Conservation (phyloP, 2,888 invertebrate genomes). For the Eulithis prunata region DNA sequence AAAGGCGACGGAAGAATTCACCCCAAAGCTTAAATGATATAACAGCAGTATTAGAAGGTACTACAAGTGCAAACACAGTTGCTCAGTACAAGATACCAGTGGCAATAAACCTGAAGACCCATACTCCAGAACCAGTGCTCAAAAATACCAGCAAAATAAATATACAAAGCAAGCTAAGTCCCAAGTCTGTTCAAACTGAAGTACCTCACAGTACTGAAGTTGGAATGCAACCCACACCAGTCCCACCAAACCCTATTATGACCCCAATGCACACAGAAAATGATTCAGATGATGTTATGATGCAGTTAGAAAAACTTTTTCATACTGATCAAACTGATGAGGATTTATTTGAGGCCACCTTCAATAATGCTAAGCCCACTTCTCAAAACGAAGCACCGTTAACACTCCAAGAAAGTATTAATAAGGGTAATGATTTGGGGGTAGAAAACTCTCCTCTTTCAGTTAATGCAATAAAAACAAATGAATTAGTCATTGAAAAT, state of each 20-base stretch:
- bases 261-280: conserved; percentile 31
- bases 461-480: conserved; percentile 34
- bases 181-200: conserved; percentile 36
- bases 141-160: conserved; percentile 10
- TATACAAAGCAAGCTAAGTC: conserved; percentile 28
- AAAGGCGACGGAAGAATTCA: conserved; percentile 52
- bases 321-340: conserved; percentile 70
- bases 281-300: conserved; percentile 68
- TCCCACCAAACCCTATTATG: conserved; percentile 26
- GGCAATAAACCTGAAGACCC: conserved; percentile 46
- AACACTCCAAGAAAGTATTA: conserved; percentile 45
- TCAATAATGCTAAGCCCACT: conserved; percentile 51
- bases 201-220: conserved; percentile 36
- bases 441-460: conserved; percentile 35
- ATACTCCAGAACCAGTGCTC: conserved; percentile 35
- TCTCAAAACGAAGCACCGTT: conserved; percentile 8
- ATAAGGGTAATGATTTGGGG: conserved; percentile 39
- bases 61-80: conserved; percentile 23
- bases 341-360: conserved; percentile 70
- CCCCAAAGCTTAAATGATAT: conserved; percentile 29
- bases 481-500: conserved; percentile 53
- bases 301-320: conserved; percentile 76
- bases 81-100: conserved; percentile 46
- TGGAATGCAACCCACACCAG: conserved; percentile 28
- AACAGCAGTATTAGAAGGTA: conserved; percentile 26